Base-by-base conservation (phyloP, 1,140 invertebrate species). In the Zaprionus vittiger region DNA sequence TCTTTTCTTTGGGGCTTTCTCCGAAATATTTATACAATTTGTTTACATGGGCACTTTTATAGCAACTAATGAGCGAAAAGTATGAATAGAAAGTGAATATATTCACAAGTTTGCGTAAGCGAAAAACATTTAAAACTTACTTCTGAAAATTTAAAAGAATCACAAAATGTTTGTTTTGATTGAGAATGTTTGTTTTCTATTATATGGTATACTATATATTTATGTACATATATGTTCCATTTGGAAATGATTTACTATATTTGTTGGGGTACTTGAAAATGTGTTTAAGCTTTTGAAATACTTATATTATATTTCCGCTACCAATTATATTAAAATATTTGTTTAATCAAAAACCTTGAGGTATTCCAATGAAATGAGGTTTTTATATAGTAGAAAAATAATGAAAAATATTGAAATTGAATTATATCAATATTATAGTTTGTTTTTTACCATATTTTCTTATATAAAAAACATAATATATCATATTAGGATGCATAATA, bases 11-110 rank as follows among this genome's bases (percentile, higher is more conserved):
- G 24, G 24, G 55, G 5, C 2, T 31, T n/a, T 74, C 31, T 54
- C 47, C 26, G 17, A 60, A 60, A 66, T 72, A 38, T 56, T 59
- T 52, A 28, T 31, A 31, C 20, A 34, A 63, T 57, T 60, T 56
- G 26, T 60, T 75, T 67, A 57, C 34, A 37, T n/a, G 22, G 28
- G 15, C 5, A 34, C 26, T 59, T 67, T 49, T 15, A 59, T 31
- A 12, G 55, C 65, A 34, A 24, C 31, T 61, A 15, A 14, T 28
- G 20, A 26, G 38, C 37, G 37, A n/a, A 47, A 20, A 28, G 11
- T 62, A 5, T 12, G 4, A 22, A 34, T 44, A 44, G 54, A 69
- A 24, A 26, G 31, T 57, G 22, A 28, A 28, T 52, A 52, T 22
- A 56, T 31, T 59, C 24, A 34, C 38, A 24, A 20, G 31, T 3